Evolutionary conservation across 2,888 invertebrate species (phyloP).

Genomic region (Merodon equestris): DNA sequence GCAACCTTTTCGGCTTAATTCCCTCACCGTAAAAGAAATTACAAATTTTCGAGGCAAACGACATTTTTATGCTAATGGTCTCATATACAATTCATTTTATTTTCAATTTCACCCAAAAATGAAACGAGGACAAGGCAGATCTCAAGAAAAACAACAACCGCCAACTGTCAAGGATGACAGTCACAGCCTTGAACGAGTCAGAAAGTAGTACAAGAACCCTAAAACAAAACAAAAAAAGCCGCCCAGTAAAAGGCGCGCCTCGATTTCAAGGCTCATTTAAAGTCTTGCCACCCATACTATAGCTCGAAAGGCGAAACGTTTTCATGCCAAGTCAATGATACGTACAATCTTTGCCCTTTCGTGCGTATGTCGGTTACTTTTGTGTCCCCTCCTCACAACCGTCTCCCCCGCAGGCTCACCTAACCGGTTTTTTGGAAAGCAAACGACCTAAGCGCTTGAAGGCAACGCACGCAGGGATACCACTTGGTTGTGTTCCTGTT

Average conservation of each 20-base stretch:
- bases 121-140: no score
- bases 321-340: conserved; percentile 33
- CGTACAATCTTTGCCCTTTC: conserved; percentile 27
- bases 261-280: conserved; percentile 49
- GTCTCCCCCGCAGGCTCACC: neutral
- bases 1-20: conserved; percentile 24
- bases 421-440: conserved; percentile 22
- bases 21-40: conserved; percentile 32
- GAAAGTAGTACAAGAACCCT: no score
- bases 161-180: conserved; percentile 31
- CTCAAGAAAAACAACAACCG: conserved; percentile 2
- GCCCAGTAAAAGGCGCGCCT: conserved; percentile 31
- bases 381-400: neutral
- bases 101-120: conserved; percentile 25
- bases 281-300: conserved; percentile 31
- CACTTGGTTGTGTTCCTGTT: neutral
- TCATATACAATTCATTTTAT: conserved; percentile 33
- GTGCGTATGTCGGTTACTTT: conserved; percentile 7
- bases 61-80: conserved; percentile 48
- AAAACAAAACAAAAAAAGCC: no score
- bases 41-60: conserved; percentile 37
- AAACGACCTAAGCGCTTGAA: conserved; percentile 12
- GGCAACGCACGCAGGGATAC: conserved; percentile 2
- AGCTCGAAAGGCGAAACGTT: conserved; percentile 9
- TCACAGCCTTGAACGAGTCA: conserved; percentile 25